A percentile compares a stretch with the other conserved stretches of the same genome.
phyloP scores from a whole-genome alignment of 2,888 invertebrate genomes.

The Trissolcus japonicus region DNA sequence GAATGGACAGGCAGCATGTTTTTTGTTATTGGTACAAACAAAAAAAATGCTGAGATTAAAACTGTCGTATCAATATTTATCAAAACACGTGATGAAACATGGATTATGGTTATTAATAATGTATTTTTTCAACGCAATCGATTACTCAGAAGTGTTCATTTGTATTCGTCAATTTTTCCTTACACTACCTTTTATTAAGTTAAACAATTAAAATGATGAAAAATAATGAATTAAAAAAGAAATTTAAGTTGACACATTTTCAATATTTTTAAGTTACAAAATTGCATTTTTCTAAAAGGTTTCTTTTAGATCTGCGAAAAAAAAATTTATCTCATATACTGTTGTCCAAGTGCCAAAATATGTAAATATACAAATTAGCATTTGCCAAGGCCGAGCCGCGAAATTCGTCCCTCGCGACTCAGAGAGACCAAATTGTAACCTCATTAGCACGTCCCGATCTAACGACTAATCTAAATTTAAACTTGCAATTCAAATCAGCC shows the following conservation, averaged over 20 bases:
- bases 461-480: constrained; percentile 52
- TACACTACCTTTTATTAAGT: too few relatives aligned
- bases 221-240: too few relatives aligned
- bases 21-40: constrained; percentile 13
- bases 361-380: constrained; percentile 47
- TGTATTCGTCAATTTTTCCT: too few relatives aligned
- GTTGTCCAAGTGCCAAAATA: constrained; percentile 35
- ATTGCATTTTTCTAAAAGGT: constrained; percentile 14
- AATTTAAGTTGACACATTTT: too few relatives aligned
- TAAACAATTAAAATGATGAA: too few relatives aligned
- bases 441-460: constrained; percentile 51
- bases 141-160: neutral
- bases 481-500: constrained; percentile 49
- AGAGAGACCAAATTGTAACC: constrained; percentile 45
- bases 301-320: neutral
- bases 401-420: constrained; percentile 26
- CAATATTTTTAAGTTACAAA: too few relatives aligned
- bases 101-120: too few relatives aligned
- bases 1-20: constrained; percentile 7
- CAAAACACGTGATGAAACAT: too few relatives aligned
- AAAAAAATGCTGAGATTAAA: neutral
- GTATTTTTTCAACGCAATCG: neutral
- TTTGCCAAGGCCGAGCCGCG: constrained; percentile 37
- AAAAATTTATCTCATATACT: constrained; percentile 4
- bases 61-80: neutral